phyloP scores from a whole-genome alignment of 1,140 invertebrate species.

The Psix sp. region DNA sequence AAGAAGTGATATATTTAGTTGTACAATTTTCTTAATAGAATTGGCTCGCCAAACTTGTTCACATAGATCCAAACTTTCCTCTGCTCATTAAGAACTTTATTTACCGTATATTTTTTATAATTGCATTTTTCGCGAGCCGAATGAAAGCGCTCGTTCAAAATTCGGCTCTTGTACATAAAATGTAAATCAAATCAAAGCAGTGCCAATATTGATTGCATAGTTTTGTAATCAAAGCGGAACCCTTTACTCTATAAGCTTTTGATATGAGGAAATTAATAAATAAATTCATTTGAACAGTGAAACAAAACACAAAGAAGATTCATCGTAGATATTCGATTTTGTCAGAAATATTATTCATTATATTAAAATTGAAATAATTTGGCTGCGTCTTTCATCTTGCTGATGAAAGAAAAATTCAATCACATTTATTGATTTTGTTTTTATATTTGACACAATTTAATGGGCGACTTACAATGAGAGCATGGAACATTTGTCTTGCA shows the following conservation, averaged over 20 bases:
- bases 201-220: constrained; percentile 22
- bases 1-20: constrained; percentile 14
- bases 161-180: constrained; percentile 14
- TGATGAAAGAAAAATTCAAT: too few species aligned
- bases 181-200: constrained; percentile 3
- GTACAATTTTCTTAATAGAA: constrained; percentile 25
- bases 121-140: constrained; percentile 15
- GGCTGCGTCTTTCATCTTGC: too few species aligned
- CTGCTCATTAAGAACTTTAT: constrained; percentile 29
- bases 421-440: constrained; percentile 5
- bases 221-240: background rate
- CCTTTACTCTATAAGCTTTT: too few species aligned
- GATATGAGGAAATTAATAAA: too few species aligned
- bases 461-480: constrained; percentile 68
- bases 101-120: constrained; percentile 32
- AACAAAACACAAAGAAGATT: too few species aligned
- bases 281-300: too few species aligned
- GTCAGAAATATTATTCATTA: too few species aligned
- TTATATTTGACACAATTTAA: constrained; percentile 17
- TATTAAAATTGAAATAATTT: too few species aligned
- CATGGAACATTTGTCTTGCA: constrained; percentile 72
- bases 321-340: too few species aligned
- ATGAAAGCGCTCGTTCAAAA: constrained; percentile 4
- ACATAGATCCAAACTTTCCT: constrained; percentile 24
- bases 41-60: constrained; percentile 11